Evolutionary conservation across 2,888 invertebrate genomes (phyloP).

Genomic region (Girardia tigrina): DNA sequence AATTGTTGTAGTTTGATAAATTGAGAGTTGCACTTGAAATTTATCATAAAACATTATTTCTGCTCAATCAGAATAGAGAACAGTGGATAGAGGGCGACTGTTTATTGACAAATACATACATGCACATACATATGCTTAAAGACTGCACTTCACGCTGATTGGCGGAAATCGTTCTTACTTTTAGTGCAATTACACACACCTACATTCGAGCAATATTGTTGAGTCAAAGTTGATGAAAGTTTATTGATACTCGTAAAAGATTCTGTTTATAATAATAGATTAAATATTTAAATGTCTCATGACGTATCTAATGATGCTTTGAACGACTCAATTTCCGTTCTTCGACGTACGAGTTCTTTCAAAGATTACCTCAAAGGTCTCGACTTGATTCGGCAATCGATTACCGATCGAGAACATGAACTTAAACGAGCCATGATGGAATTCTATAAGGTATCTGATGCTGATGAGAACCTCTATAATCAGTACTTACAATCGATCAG

Average conservation of each 20-base stretch:
- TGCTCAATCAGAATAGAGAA: neutral
- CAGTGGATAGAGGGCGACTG: neutral
- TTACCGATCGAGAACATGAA: slow-evolving; percentile 41
- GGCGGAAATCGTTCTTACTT: neutral
- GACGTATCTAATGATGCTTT: neutral
- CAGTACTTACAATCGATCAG: slow-evolving; percentile 40
- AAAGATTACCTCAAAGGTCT: slow-evolving; percentile 39
- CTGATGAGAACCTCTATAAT: slow-evolving; percentile 40
- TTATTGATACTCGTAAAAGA: neutral
- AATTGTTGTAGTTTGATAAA: too few species aligned
- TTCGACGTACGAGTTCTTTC: slow-evolving; percentile 20
- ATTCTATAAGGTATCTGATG: slow-evolving; percentile 40
- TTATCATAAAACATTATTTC: too few species aligned
- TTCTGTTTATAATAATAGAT: neutral
- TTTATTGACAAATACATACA: neutral
- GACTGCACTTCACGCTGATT: neutral
- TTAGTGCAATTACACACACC: neutral
- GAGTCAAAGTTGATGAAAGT: neutral
- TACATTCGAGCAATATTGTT: neutral
- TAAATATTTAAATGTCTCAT: neutral
- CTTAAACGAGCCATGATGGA: slow-evolving; percentile 40
- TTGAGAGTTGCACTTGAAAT: too few species aligned
- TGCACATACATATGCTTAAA: neutral
- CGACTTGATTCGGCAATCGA: slow-evolving; percentile 42
- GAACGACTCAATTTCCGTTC: neutral